A percentile compares a stretch with the other conserved stretches of the same genome.
These are phyloP conservation scores for Neoscelio sp. DNA, from an alignment of 2,888 invertebrate species.

Conservation along the genomic window DNA sequence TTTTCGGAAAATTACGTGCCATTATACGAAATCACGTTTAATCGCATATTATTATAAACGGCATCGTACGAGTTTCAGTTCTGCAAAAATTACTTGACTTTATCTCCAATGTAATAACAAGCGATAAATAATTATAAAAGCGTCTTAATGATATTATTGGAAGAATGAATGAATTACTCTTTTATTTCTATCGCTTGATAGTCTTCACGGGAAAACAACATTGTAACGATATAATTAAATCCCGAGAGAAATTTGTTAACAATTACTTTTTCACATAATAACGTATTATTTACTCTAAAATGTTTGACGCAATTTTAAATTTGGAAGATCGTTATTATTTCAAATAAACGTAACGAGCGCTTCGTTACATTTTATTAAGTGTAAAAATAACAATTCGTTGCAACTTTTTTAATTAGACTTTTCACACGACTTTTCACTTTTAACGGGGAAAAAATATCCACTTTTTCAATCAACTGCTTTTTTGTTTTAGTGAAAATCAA, in stretches of 20 bases:
- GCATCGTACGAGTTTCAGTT: constrained; percentile 37
- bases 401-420: too few relatives aligned
- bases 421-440: neutral
- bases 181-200: constrained; percentile 20
- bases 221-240: neutral
- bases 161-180: constrained; percentile 46
- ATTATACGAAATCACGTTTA: constrained; percentile 39
- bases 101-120: constrained; percentile 47
- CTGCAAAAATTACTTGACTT: constrained; percentile 39
- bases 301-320: too few relatives aligned
- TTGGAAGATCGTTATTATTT: too few relatives aligned
- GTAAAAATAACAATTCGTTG: too few relatives aligned
- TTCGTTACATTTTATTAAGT: too few relatives aligned
- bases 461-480: constrained; percentile 10
- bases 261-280: too few relatives aligned
- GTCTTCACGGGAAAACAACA: constrained; percentile 5
- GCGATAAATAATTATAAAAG: constrained; percentile 61
- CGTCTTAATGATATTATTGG: constrained; percentile 47
- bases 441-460: neutral
- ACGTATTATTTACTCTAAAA: too few relatives aligned
- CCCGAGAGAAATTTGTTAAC: constrained; percentile 21
- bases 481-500: constrained; percentile 29
- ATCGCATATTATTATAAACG: constrained; percentile 45
- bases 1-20: constrained; percentile 24
- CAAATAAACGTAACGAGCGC: too few relatives aligned